A percentile compares a stretch with the other conserved stretches of the same genome.
Evolutionary conservation across 1,140 invertebrate genomes (phyloP).

Genomic region (Idris sp.): DNA sequence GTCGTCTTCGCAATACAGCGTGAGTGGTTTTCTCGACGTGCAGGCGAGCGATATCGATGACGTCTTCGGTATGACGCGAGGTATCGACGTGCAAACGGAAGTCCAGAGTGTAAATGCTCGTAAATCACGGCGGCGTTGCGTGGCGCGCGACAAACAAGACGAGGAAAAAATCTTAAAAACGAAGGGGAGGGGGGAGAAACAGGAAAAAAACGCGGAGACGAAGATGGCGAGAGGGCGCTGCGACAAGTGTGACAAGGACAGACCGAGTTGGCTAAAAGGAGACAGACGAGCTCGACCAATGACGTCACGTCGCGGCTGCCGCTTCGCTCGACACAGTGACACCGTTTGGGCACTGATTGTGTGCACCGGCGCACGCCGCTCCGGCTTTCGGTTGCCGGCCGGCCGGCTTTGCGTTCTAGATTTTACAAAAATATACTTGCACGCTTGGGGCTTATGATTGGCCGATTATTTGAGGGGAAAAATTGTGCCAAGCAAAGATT

Average conservation of each 20-base stretch:
- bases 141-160: slow-evolving; percentile 13
- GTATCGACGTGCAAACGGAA: slow-evolving; percentile 54
- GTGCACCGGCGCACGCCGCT: slow-evolving; percentile 28
- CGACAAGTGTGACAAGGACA: no score
- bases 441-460: slow-evolving; percentile 32
- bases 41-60: slow-evolving; percentile 42
- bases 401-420: slow-evolving; percentile 47
- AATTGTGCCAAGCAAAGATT: no score
- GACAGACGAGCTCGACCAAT: slow-evolving; percentile 55
- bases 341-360: slow-evolving; percentile 66
- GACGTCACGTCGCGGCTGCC: slow-evolving; percentile 66
- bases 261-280: no score
- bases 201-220: background rate
- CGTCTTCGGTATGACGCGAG: slow-evolving; percentile 46
- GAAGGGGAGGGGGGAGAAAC: background rate
- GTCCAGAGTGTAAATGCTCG: slow-evolving; percentile 44
- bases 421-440: slow-evolving; percentile 53
- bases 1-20: slow-evolving; percentile 38
- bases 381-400: slow-evolving; percentile 32
- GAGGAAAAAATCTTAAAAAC: no score
- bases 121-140: slow-evolving; percentile 54
- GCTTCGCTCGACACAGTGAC: slow-evolving; percentile 71
- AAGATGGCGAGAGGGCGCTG: slow-evolving; percentile 1
- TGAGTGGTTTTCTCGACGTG: slow-evolving; percentile 39
- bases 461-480: slow-evolving; percentile 4